phyloP scores from a whole-genome alignment of 2,797 vertebrate species.

The Stomatorhinus walkeri region DNA sequence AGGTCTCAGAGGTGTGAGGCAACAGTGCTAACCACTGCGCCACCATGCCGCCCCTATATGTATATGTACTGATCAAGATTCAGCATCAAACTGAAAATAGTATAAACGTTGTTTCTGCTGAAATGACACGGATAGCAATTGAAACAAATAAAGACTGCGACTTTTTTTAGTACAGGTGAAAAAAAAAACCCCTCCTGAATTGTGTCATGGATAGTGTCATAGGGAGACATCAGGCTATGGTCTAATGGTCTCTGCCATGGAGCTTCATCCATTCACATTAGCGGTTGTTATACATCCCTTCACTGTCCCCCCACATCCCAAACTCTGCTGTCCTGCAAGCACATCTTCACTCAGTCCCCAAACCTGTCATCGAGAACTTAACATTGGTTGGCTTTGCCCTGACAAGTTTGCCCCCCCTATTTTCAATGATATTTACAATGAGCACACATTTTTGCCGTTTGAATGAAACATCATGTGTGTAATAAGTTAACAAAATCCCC shows the following conservation, averaged over 20 bases:
- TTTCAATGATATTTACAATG: neutral
- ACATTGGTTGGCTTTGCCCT: neutral
- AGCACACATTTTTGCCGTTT: neutral
- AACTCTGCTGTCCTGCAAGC: neutral
- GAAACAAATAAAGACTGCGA: too few relatives aligned
- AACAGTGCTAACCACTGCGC: too few relatives aligned
- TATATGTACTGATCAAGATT: too few relatives aligned
- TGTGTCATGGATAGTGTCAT: too few relatives aligned
- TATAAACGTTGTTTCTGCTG: too few relatives aligned
- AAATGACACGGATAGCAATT: too few relatives aligned
- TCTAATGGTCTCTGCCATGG: neutral
- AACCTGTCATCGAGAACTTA: neutral
- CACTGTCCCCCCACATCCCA: neutral
- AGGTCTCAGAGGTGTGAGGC: too few relatives aligned
- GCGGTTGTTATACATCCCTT: neutral
- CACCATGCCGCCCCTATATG: too few relatives aligned
- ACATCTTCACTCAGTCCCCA: neutral
- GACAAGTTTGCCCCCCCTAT: constrained; percentile 20
- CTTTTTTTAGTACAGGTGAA: too few relatives aligned
- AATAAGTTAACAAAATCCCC: neutral
- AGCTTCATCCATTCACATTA: neutral
- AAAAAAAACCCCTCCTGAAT: too few relatives aligned
- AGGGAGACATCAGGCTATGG: neutral
- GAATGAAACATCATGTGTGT: neutral
- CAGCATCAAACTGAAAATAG: too few relatives aligned